Conservation (phyloP, 2,113 vertebrate species). For the Xenus cinereus region DNA sequence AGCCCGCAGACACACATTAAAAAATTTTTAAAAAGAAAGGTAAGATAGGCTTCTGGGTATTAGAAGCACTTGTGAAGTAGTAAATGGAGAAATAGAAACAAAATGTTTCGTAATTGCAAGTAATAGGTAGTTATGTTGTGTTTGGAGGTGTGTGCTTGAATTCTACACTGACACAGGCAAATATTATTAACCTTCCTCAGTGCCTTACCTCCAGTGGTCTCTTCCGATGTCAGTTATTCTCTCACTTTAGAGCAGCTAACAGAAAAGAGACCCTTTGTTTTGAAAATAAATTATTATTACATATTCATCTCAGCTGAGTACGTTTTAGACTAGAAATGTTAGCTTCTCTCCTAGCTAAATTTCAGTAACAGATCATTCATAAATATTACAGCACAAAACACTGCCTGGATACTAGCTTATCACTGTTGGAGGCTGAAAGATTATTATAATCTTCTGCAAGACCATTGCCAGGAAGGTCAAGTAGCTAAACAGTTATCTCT, state of each 20-base stretch:
- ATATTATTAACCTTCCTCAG: neutral
- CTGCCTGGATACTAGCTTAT: conserved; percentile 20
- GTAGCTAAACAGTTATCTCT: conserved; percentile 26
- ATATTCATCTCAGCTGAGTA: neutral
- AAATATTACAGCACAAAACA: conserved; percentile 42
- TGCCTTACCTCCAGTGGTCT: neutral
- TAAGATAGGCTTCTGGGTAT: neutral
- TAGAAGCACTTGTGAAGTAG: neutral
- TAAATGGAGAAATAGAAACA: neutral
- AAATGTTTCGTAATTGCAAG: neutral
- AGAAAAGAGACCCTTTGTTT: neutral
- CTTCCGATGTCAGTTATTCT: neutral
- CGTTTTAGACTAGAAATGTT: neutral
- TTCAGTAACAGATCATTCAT: conserved; percentile 18
- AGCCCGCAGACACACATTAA: rapidly evolving
- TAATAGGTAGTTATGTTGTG: neutral
- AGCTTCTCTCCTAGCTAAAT: neutral
- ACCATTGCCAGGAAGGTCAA: conserved; percentile 51
- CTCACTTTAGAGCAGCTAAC: neutral
- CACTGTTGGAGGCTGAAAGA: conserved; percentile 42
- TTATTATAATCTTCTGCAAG: conserved; percentile 59
- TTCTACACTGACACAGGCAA: neutral
- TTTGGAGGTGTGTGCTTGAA: neutral
- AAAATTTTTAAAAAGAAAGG: neutral
- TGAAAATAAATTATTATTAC: neutral